These are phyloP conservation scores for Siderastrea siderea DNA, from an alignment of 92 coral and sea anemone species.

Conservation along the genomic window DNA sequence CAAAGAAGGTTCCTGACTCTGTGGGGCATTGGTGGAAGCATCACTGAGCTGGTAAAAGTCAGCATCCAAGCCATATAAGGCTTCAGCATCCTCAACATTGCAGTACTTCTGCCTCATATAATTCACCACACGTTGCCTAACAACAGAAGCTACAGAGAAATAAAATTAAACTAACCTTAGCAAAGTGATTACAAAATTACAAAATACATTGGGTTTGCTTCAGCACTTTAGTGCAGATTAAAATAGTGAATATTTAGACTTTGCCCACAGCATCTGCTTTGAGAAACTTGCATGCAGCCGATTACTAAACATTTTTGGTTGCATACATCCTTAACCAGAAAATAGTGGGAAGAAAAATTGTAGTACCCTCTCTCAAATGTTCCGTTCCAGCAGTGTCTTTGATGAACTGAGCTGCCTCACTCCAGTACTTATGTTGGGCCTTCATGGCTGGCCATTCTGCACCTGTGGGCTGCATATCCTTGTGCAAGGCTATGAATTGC, in stretches of 20 bases:
- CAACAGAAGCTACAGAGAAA: not conserved
- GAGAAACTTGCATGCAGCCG: no score
- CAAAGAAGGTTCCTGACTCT: not conserved
- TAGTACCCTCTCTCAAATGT: not conserved
- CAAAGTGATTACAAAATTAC: no score
- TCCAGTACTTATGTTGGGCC: not conserved
- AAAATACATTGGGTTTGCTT: no score
- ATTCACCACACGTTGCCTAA: slow-evolving; percentile 16
- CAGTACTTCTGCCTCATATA: not conserved
- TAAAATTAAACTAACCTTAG: no score
- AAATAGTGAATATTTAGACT: no score
- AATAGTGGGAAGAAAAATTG: no score
- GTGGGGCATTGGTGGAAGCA: not conserved
- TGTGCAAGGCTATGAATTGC: slow-evolving; percentile 6
- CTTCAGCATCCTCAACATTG: not conserved
- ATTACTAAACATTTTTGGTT: no score
- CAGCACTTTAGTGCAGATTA: no score
- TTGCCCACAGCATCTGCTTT: no score
- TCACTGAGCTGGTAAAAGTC: not conserved
- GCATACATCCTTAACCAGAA: no score
- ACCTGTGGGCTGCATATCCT: not conserved
- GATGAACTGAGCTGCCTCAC: not conserved
- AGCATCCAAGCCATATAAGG: not conserved
- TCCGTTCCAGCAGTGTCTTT: not conserved
- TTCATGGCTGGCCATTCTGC: slow-evolving; percentile 16